phyloP scores from a whole-genome alignment of 2,888 invertebrate species.

The Notodonta ziczac region DNA sequence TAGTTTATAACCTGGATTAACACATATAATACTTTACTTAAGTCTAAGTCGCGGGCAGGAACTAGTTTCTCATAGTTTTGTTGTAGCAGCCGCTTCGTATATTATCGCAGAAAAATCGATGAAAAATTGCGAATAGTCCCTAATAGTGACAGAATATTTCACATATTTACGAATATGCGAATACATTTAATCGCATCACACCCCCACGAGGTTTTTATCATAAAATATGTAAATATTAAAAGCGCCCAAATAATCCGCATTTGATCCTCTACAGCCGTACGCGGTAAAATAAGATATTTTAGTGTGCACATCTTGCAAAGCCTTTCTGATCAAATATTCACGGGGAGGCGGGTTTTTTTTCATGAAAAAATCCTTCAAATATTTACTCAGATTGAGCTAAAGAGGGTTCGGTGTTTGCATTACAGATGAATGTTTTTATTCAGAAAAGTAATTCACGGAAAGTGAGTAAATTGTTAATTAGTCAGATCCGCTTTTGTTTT shows the following conservation, averaged over 20 bases:
- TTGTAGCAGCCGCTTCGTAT: no score
- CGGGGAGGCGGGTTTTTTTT: constrained; percentile 33
- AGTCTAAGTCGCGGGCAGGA: no score
- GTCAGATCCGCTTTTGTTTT: constrained; percentile 6
- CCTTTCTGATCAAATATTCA: constrained; percentile 61
- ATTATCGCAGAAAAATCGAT: no score
- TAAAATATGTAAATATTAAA: constrained; percentile 58
- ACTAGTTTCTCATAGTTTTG: no score
- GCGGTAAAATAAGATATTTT: constrained; percentile 48
- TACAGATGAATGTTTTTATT: constrained; percentile 8
- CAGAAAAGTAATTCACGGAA: constrained; percentile 3
- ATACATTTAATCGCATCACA: constrained; percentile 39
- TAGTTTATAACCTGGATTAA: no score
- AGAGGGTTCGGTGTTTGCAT: constrained; percentile 20
- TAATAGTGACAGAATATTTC: no score
- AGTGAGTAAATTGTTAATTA: background rate
- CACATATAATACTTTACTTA: no score
- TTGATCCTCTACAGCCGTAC: constrained; percentile 32
- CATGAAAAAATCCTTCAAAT: constrained; percentile 37
- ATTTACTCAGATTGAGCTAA: constrained; percentile 33
- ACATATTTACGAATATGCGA: constrained; percentile 1
- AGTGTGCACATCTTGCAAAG: constrained; percentile 33
- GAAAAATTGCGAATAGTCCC: no score
- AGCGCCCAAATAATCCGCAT: constrained; percentile 49
- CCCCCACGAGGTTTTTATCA: constrained; percentile 41